Evolutionary conservation across 2,113 vertebrate genomes (phyloP).

Genomic region (Pterocles burchelli): DNA sequence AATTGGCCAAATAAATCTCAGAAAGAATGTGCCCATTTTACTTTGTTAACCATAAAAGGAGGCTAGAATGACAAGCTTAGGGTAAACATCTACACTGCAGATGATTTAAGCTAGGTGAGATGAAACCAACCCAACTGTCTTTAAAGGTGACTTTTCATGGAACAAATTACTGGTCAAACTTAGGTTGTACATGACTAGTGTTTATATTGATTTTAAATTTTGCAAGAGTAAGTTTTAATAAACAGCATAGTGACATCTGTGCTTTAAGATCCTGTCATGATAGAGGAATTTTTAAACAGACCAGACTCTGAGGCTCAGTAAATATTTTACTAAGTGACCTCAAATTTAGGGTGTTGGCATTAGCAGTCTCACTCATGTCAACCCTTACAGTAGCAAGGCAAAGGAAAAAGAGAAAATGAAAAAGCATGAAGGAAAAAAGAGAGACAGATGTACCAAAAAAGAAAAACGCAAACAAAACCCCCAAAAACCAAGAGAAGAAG

Average conservation of each 20-base stretch:
- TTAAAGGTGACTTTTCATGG: neutral
- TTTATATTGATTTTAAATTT: neutral
- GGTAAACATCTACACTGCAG: neutral
- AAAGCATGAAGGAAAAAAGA: neutral
- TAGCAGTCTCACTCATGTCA: neutral
- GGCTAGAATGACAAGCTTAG: neutral
- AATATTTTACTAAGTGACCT: neutral
- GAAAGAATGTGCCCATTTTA: neutral
- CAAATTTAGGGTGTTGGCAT: neutral
- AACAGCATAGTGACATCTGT: neutral
- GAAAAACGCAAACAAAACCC: neutral
- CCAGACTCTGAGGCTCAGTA: neutral
- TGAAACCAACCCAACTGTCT: neutral
- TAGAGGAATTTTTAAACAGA: neutral
- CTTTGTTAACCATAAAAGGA: neutral
- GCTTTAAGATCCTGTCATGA: neutral
- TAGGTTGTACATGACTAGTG: neutral
- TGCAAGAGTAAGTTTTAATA: neutral
- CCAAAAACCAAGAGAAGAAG: neutral
- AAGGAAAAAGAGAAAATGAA: neutral
- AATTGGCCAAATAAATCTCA: neutral
- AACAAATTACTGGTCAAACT: neutral
- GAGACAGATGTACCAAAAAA: rapidly evolving
- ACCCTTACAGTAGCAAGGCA: neutral
- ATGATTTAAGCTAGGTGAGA: neutral